Conservation (phyloP, 2,797 vertebrate species). For the Sparidentex hasta region DNA sequence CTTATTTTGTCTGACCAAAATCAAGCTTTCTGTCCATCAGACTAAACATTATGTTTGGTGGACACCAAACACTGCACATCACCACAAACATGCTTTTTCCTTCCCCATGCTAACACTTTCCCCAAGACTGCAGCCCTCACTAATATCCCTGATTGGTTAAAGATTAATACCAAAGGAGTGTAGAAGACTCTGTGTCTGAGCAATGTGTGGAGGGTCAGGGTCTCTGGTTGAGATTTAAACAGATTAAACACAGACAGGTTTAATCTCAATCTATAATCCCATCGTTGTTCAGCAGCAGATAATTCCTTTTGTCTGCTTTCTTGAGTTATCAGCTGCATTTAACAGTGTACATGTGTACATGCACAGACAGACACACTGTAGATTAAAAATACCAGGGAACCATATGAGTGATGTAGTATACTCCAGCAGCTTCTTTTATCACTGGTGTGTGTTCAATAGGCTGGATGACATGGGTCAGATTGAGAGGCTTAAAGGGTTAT, state of each 20-base stretch:
- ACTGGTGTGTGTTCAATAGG: conserved; percentile 4
- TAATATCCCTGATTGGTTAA: conserved; percentile 8
- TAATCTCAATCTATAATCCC: conserved; percentile 47
- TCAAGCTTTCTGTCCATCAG: too few relatives aligned
- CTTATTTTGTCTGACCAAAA: too few relatives aligned
- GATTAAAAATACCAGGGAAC: not conserved
- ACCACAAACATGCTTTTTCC: too few relatives aligned
- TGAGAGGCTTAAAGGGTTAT: conserved; percentile 12
- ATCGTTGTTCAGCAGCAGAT: conserved; percentile 18
- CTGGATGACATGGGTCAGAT: conserved; percentile 1
- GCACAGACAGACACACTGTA: not conserved
- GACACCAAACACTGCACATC: too few relatives aligned
- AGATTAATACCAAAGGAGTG: conserved; percentile 28
- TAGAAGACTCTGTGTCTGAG: conserved; percentile 1
- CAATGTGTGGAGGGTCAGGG: not conserved
- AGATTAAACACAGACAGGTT: conserved; percentile 43
- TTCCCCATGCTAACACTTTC: not conserved
- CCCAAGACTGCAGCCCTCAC: not conserved
- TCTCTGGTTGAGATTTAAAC: conserved; percentile 13
- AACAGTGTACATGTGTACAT: not conserved
- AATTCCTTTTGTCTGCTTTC: conserved; percentile 22
- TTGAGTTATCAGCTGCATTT: not conserved
- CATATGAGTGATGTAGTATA: not conserved
- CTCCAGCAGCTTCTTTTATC: not conserved
- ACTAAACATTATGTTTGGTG: too few relatives aligned